Evolutionary conservation across 1,140 invertebrate species (phyloP).

Genomic region (Papilio helenus): DNA sequence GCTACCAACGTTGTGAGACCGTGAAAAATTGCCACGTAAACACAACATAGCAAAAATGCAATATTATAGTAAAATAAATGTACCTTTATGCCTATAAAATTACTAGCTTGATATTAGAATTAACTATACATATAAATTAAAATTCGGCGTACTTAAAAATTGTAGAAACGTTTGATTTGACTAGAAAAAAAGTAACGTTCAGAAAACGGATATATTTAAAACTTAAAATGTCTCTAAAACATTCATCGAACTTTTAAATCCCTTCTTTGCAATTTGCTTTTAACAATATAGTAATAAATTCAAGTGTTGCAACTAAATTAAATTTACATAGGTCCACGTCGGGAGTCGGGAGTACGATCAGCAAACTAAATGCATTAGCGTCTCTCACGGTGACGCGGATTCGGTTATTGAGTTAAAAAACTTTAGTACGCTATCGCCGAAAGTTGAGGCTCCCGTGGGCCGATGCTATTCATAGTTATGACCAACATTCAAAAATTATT

Average conservation of each 20-base stretch:
- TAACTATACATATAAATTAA: too few relatives aligned
- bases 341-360: slow-evolving; percentile 53
- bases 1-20: slow-evolving; percentile 47
- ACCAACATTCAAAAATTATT: neutral
- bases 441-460: slow-evolving; percentile 67
- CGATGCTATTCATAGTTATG: slow-evolving; percentile 43
- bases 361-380: slow-evolving; percentile 66
- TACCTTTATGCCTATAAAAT: neutral
- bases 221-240: too few relatives aligned
- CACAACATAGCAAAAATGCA: neutral
- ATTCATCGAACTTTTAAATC: neutral
- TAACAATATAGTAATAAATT: neutral
- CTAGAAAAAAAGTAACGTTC: too few relatives aligned
- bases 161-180: too few relatives aligned
- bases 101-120: too few relatives aligned
- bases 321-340: slow-evolving; percentile 46
- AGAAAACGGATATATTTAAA: too few relatives aligned
- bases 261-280: neutral
- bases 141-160: too few relatives aligned
- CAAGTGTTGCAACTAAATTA: slow-evolving; percentile 45
- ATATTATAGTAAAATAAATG: neutral
- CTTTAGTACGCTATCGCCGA: slow-evolving; percentile 73
- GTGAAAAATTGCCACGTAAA: slow-evolving; percentile 42
- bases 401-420: slow-evolving; percentile 79
- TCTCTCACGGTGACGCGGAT: slow-evolving; percentile 60